Base-by-base conservation (phyloP, 2,888 invertebrate genomes). In the Eledone cirrhosa region DNA sequence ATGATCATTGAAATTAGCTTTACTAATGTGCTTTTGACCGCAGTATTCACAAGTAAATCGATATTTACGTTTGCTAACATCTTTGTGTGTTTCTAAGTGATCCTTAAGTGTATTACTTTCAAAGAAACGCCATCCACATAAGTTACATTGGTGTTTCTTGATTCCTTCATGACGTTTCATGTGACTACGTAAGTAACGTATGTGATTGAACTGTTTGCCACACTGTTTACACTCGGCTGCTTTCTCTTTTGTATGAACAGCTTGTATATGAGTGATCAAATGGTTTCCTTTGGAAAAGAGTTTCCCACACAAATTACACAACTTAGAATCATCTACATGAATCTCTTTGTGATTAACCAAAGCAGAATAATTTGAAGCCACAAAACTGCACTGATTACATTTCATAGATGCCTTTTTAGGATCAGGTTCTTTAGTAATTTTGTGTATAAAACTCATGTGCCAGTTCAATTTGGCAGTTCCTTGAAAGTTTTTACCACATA, bases 1-100 rank as follows among this genome's bases (percentile, higher is more conserved):
- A 80, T 87, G 87, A 77, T 87, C 86, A 8, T 80, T 74, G 33
- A 82, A 84, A 31, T 84, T 84, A 19, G 84, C 79, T 63, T 85
- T 85, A 78, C 81, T 81, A 48, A 81, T 80, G 77, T 83, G 84
- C 22, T 81, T 80, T 31, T 83, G 82, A 7, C 84, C 85, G 79
- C 87, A 87, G 74, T 81, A 84, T 0, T 78, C 80, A 78, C 87
- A 87, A 1, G 82, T 77, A 79, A 80, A 84, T 14, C 82, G 81
- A 75, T 86, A 86, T 22, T 77, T 80, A 16, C 86, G 78, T 27
- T 87, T 83, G 31, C 80, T 81, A 22, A 79, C 79, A 13, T 82
- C 81, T 77, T 85, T 85, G 80, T 87, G 87, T 3, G 84, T 86
- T 48, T 87, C 85, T 78, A 84, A 78, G 78, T 87, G 87, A 31